A percentile compares a stretch with the other conserved stretches of the same genome.
Conservation (phyloP, 2,113 vertebrate genomes). For the Chaenocephalus aceratus region DNA sequence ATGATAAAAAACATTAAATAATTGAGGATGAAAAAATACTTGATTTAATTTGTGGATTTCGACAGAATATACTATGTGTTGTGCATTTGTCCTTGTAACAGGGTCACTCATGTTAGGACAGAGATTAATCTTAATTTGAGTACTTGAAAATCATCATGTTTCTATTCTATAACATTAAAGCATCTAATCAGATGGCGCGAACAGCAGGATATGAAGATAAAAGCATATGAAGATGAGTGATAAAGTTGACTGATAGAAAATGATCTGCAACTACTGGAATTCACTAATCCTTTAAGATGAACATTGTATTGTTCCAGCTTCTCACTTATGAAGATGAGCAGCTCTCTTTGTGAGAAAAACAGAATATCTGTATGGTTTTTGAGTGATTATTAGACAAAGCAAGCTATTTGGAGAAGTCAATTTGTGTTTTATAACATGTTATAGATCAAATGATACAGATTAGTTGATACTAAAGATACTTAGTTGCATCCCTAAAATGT, state of each 20-base stretch:
- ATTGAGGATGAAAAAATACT: constrained; percentile 28
- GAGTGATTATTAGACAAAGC: background rate
- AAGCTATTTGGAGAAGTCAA: background rate
- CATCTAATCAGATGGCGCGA: background rate
- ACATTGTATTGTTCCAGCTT: background rate
- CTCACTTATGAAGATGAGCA: background rate
- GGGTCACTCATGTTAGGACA: background rate
- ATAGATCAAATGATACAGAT: background rate
- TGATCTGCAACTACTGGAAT: background rate
- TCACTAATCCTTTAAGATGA: background rate
- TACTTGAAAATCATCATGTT: background rate
- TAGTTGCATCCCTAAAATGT: background rate
- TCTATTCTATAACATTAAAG: background rate
- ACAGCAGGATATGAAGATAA: background rate
- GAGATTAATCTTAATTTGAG: background rate
- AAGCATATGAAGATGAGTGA: background rate
- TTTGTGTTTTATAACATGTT: background rate
- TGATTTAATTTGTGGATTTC: constrained; percentile 26
- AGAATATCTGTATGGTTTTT: background rate
- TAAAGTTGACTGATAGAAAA: background rate
- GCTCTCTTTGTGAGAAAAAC: background rate
- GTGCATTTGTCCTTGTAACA: background rate
- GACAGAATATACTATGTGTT: constrained; percentile 7
- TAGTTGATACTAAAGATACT: background rate
- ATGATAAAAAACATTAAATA: constrained; percentile 37